These are phyloP conservation scores for Microtus montanus DNA, from an alignment of 2,113 vertebrate genomes.

Conservation along the genomic window DNA sequence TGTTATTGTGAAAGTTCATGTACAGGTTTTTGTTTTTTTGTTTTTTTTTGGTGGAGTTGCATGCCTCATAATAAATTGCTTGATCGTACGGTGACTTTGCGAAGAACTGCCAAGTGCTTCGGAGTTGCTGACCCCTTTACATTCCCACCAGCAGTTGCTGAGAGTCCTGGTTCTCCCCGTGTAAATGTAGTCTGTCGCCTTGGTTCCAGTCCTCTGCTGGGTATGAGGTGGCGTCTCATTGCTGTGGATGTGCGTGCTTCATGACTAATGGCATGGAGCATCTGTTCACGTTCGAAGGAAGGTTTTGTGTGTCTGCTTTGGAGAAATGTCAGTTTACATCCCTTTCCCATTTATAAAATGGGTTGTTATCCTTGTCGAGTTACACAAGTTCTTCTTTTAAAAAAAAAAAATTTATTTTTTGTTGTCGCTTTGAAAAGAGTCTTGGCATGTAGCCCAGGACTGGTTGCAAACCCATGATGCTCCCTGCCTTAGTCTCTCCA, in stretches of 20 bases:
- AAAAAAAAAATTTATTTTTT: not conserved
- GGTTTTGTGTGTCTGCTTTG: not conserved
- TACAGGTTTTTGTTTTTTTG: not conserved
- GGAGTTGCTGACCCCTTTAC: not conserved
- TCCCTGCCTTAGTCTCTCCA: not conserved
- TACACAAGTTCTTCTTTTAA: not conserved
- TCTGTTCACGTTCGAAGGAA: not conserved
- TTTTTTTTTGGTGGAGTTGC: slow-evolving; percentile 15
- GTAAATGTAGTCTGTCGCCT: not conserved
- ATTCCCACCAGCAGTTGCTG: not conserved
- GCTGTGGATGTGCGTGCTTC: not conserved
- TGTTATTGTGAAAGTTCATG: not conserved
- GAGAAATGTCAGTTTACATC: slow-evolving; percentile 9
- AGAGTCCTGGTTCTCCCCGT: not conserved
- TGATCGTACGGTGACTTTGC: not conserved
- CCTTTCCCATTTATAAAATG: slow-evolving; percentile 1
- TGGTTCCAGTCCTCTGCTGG: not conserved
- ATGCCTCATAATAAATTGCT: not conserved
- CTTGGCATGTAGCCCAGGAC: not conserved
- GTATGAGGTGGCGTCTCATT: not conserved
- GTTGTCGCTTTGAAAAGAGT: not conserved
- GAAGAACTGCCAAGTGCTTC: not conserved
- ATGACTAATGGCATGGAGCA: not conserved
- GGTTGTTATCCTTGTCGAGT: slow-evolving; percentile 6
- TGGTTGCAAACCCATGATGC: not conserved